A percentile compares a stretch with the other conserved stretches of the same genome.
phyloP scores from a whole-genome alignment of 2,797 vertebrate genomes.

The Eulemur coronatus region DNA sequence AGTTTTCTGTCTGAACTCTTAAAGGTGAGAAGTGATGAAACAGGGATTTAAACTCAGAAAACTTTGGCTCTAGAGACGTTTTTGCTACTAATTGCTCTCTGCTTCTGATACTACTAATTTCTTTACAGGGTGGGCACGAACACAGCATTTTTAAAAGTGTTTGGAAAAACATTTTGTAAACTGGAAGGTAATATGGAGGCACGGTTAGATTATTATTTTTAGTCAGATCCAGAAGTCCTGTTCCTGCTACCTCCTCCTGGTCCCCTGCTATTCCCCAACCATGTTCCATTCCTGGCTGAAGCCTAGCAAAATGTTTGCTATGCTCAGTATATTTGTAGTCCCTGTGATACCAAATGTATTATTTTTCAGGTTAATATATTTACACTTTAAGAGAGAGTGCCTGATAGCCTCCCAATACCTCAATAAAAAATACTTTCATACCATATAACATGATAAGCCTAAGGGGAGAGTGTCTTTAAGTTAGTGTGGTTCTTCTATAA shows the following conservation, averaged over 20 bases:
- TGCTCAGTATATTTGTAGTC: background rate
- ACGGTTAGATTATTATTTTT: background rate
- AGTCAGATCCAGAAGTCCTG: background rate
- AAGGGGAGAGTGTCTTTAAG: background rate
- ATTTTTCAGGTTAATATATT: slow-evolving; percentile 17
- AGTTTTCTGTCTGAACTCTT: background rate
- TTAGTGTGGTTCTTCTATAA: background rate
- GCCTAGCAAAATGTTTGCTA: background rate
- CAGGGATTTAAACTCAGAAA: background rate
- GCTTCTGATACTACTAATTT: background rate
- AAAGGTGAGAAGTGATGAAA: background rate
- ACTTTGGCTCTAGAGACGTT: background rate
- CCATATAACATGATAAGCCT: background rate
- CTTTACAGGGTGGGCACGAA: background rate
- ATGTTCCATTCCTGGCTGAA: background rate
- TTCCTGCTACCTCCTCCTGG: background rate
- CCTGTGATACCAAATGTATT: background rate
- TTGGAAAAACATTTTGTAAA: background rate
- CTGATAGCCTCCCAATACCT: background rate
- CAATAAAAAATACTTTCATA: background rate
- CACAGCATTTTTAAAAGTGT: background rate
- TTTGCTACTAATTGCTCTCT: background rate
- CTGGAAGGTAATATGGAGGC: background rate
- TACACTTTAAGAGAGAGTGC: background rate
- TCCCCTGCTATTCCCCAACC: background rate